Base-by-base conservation (phyloP, 2,797 vertebrate species). In the Balearica regulorum region DNA sequence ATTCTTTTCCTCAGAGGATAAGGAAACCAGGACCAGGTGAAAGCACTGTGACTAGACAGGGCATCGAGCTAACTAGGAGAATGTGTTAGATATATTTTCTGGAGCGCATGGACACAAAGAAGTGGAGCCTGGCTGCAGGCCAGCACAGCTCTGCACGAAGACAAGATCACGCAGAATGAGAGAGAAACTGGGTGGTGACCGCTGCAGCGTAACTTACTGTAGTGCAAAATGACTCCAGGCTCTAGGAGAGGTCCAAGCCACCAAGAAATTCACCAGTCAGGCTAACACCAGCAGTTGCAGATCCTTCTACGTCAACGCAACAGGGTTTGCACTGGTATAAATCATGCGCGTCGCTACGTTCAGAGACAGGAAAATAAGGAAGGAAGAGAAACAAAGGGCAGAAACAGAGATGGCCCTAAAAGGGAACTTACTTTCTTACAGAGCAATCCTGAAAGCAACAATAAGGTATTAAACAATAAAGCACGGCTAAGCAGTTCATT, bases 361-460 rank as follows among this genome's bases (percentile, higher is more conserved):
- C 92, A 87, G 78, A 66, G 75, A 71, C 92, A 92, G 94, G 94
- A 93, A 94, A 91, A 91, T 18, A 89, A 65, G 93, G 93, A 93
- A 93, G 94, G 91, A 96, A 95, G 62, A 91, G 93, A 91, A 90
- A 95, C 85, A 95, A 96, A 94, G 54, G 62, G 76, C 76, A 97
- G 93, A 89, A 96, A 83, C 76, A 94, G 87, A 79, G 82, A 94
- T 79, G 54, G 37, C 76, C 76, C 85, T 90, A 72, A 97, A 93
- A 76, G 89, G 87, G 87, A 93, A 94, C 49, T 77, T 65, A 64
- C 37, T 91, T 94, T 93, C 87, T 90, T 86, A 83, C 5, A 65
- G 69, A 71, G 57, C 82, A 72, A 49, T 75, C 91, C 89, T 77
- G 82, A 75, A 79, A 89, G 89, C 90, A 91, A 51, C 87, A 84